Base-by-base conservation (phyloP, 2,888 invertebrate species). In the Acanthosepion esculentum region DNA sequence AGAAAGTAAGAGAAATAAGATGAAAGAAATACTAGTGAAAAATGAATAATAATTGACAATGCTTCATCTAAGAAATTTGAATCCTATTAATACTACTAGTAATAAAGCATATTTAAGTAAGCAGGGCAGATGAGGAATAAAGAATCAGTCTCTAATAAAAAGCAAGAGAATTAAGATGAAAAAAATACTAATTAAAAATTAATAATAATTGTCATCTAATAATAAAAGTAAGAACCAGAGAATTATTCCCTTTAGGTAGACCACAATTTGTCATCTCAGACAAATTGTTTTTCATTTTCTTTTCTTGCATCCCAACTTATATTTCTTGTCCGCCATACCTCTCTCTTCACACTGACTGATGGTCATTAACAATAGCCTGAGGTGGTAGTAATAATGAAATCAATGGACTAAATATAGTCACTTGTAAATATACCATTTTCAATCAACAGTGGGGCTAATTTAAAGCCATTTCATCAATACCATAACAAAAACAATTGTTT, bases 341-440 rank as follows among this genome's bases (percentile, higher is more conserved):
- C 78, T 78, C 12, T 78, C n/a, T 78, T n/a, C 33, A 78, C 78
- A 78, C n/a, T 78, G 78, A n/a, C n/a, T 33, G 20, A n/a, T 15
- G n/a, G 78, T 78, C n/a, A 78, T 78, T 78, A 78, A 78, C 33
- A 33, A 78, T 0, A n/a, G 78, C n/a, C 78, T 8, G 78, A 78
- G 78, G n/a, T 78, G 78, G 78, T 78, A 78, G 33, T 78, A 78
- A 78, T 33, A 78, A 78, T 78, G n/a, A 78, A 78, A 78, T 78
- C 78, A 78, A 78, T 78, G 15, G 18, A 78, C 78, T 78, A 78
- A 78, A 78, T n/a, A 78, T 78, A 78, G 78, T 3, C n/a, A n/a
- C 78, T n/a, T 0, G 78, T n/a, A 78, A 78, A n/a, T 78, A 78
- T 78, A 78, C n/a, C 8, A 78, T 78, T 78, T 78, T n/a, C 78